A percentile compares a stretch with the other conserved stretches of the same genome.
phyloP scores from a whole-genome alignment of 2,888 invertebrate species.

The Tipula helvola region DNA sequence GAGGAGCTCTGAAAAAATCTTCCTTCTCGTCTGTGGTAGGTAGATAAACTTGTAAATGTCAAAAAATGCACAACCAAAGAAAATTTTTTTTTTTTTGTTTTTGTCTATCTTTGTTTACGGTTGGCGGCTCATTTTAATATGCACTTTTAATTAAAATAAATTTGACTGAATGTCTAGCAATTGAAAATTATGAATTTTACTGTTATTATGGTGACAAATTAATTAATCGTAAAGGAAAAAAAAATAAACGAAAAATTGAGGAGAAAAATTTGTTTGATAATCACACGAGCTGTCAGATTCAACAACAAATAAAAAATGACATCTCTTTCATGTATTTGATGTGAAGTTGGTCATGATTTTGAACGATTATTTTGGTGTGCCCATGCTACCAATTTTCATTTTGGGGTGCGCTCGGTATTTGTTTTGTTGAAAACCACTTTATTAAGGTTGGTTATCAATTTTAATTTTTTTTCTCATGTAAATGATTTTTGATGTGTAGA shows the following conservation, averaged over 20 bases:
- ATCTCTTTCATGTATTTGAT: not conserved
- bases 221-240: not conserved
- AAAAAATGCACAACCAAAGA: not conserved
- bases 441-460: not conserved
- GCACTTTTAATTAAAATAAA: not conserved
- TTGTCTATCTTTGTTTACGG: not conserved
- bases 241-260: not conserved
- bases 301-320: slow-evolving; percentile 4
- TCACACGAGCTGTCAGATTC: not conserved
- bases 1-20: not conserved
- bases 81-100: not conserved
- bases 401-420: not conserved
- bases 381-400: not conserved
- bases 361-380: not conserved
- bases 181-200: not conserved
- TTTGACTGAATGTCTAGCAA: not conserved
- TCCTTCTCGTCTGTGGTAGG: not conserved
- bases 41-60: not conserved
- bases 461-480: too few relatives aligned
- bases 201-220: not conserved
- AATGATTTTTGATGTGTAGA: too few relatives aligned
- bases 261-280: not conserved
- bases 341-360: not conserved
- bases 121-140: not conserved
- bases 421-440: not conserved